Evolutionary conservation across 2,113 vertebrate species (phyloP).

Genomic region (Centropristis striata): DNA sequence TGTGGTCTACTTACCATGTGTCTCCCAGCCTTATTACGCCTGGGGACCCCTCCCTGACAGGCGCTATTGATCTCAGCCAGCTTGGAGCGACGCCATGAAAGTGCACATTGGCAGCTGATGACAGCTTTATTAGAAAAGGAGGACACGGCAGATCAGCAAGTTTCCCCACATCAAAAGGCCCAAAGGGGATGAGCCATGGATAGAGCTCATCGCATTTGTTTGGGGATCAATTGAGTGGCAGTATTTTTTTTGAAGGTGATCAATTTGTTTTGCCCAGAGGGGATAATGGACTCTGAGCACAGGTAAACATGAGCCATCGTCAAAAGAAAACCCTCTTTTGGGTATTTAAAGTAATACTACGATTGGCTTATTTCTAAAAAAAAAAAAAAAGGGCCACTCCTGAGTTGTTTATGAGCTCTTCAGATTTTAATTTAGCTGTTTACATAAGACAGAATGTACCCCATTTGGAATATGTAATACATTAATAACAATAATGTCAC

Average conservation of each 20-base stretch:
- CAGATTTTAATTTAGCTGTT: no score
- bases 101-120: slow-evolving; percentile 64
- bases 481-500: no score
- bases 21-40: slow-evolving; percentile 52
- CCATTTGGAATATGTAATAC: no score
- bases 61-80: slow-evolving; percentile 66
- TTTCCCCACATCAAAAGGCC: slow-evolving; percentile 52
- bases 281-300: slow-evolving; percentile 1
- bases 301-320: slow-evolving; percentile 22
- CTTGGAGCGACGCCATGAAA: slow-evolving; percentile 60
- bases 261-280: slow-evolving; percentile 36
- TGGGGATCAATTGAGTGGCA: slow-evolving; percentile 50
- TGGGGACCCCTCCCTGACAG: slow-evolving; percentile 59
- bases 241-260: slow-evolving; percentile 38
- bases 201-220: slow-evolving; percentile 52
- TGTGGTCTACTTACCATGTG: slow-evolving; percentile 49
- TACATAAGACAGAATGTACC: no score
- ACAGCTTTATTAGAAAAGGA: slow-evolving; percentile 76
- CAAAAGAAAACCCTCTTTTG: neutral
- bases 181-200: slow-evolving; percentile 45
- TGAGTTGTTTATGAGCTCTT: no score
- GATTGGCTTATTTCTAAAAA: neutral
- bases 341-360: neutral
- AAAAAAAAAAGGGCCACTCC: neutral
- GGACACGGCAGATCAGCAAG: slow-evolving; percentile 57